Conservation (phyloP, 2,888 invertebrate genomes). For the Pristionchus fissidentatus region DNA sequence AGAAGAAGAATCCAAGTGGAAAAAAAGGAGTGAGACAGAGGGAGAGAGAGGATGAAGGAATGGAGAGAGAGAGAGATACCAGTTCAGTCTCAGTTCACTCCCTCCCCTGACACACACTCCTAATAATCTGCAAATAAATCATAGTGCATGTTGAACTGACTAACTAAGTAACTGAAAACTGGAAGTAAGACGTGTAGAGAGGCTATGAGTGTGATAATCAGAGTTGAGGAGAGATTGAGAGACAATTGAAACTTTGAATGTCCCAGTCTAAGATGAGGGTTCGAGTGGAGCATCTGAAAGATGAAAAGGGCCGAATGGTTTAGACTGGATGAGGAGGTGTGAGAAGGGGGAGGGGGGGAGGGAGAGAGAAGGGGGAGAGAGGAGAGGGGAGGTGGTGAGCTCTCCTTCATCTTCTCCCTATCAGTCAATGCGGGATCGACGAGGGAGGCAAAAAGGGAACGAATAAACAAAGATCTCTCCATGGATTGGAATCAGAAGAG, state of each 20-base stretch:
- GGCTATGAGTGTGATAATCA: not conserved
- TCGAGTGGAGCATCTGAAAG: too few relatives aligned
- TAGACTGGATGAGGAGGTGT: not conserved
- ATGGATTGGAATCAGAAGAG: conserved; percentile 15
- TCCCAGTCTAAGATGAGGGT: too few relatives aligned
- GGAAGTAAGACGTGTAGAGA: not conserved
- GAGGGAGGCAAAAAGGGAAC: conserved; percentile 25
- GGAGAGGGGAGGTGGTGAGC: too few relatives aligned
- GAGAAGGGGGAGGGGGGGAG: not conserved
- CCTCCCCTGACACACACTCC: not conserved
- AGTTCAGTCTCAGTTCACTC: not conserved
- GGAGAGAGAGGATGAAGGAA: not conserved
- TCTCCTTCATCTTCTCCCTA: conserved; percentile 23
- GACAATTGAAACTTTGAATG: too few relatives aligned
- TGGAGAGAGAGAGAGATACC: conserved; percentile 11
- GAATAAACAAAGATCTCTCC: conserved; percentile 30
- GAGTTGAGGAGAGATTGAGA: not conserved
- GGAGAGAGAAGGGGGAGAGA: not conserved
- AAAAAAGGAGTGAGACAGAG: not conserved
- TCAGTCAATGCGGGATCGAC: not conserved
- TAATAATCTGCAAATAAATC: not conserved
- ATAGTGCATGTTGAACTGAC: not conserved
- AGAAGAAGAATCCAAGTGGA: not conserved
- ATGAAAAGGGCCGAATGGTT: not conserved
- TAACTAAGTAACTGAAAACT: not conserved